Evolutionary conservation across 2,797 vertebrate species (phyloP).

Genomic region (Cynodonichthys magdalenae): DNA sequence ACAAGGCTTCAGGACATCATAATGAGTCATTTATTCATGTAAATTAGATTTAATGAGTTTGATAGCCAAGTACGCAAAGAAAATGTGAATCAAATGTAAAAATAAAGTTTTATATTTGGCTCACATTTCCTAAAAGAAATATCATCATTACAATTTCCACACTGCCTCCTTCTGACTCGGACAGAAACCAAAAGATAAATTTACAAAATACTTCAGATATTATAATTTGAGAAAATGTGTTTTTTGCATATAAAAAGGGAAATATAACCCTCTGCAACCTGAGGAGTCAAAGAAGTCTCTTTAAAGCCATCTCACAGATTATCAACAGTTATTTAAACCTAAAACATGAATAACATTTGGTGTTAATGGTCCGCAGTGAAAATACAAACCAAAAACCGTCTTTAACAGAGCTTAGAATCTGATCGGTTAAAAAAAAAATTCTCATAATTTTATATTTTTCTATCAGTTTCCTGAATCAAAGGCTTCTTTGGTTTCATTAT

Average conservation of each 20-base stretch:
- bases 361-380: background rate
- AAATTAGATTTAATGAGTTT: no score
- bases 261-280: constrained; percentile 3
- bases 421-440: background rate
- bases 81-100: no score
- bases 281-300: constrained; percentile 8
- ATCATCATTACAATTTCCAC: background rate
- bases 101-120: no score
- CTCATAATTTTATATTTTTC: constrained; percentile 7
- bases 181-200: background rate
- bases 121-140: background rate
- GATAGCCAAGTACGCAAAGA: no score
- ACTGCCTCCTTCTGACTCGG: background rate
- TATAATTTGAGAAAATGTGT: background rate
- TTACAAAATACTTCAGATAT: background rate
- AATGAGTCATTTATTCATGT: background rate
- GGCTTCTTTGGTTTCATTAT: background rate
- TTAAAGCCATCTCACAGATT: constrained; percentile 20
- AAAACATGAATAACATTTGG: constrained; percentile 12
- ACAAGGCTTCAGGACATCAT: background rate
- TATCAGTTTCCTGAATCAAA: constrained; percentile 10
- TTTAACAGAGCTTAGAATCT: constrained; percentile 1
- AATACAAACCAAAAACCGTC: background rate
- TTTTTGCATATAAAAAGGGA: constrained; percentile 3
- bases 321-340: constrained; percentile 31